Evolutionary conservation across 2,113 vertebrate species (phyloP).

Genomic region (Sorex araneus): DNA sequence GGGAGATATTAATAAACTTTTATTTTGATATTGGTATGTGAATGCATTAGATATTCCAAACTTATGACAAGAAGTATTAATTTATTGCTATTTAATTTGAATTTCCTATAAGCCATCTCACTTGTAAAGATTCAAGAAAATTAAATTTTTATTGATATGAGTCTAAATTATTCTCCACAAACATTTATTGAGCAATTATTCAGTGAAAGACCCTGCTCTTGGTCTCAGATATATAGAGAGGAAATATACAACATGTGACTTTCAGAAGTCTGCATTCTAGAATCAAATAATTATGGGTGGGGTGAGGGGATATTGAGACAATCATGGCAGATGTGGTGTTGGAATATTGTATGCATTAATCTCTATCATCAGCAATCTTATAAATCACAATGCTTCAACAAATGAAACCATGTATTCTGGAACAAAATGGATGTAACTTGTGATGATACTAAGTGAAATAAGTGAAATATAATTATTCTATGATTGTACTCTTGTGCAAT

Average conservation of each 20-base stretch:
- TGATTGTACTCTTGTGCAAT: too few relatives aligned
- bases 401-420: too few relatives aligned
- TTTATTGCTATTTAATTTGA: slow-evolving; percentile 36
- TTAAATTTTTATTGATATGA: neutral
- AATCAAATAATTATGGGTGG: too few relatives aligned
- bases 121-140: slow-evolving; percentile 40
- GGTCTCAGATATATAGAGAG: neutral
- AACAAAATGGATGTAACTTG: too few relatives aligned
- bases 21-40: neutral
- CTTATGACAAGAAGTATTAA: slow-evolving; percentile 29
- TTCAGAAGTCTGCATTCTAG: slow-evolving; percentile 7
- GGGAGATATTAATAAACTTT: slow-evolving; percentile 46
- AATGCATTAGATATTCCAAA: neutral
- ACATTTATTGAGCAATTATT: slow-evolving; percentile 19
- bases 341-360: too few relatives aligned
- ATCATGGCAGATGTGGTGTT: too few relatives aligned
- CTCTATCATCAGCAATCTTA: too few relatives aligned
- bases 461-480: too few relatives aligned
- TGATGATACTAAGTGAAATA: too few relatives aligned
- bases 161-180: neutral
- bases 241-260: neutral
- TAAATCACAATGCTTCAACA: too few relatives aligned
- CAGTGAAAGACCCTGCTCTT: neutral
- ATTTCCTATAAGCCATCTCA: neutral
- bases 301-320: too few relatives aligned